Evolutionary conservation across 35 echinoderm and acorn worm genomes (phyloP).

Genomic region (Hemicentrotus pulcherrimus): DNA sequence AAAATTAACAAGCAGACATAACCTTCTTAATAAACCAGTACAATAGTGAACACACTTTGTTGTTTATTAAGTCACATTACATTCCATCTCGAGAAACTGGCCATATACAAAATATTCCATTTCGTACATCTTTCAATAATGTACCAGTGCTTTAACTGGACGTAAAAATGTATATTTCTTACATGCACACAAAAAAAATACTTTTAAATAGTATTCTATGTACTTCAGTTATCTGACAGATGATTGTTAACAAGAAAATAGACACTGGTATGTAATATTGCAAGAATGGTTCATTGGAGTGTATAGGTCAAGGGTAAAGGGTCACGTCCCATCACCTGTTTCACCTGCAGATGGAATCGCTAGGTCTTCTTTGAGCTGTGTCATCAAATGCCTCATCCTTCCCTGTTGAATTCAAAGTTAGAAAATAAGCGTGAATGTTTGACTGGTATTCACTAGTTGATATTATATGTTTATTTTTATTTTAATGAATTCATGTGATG

Average conservation of each 20-base stretch:
- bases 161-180: too few relatives aligned
- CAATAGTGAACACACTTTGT: too few relatives aligned
- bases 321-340: conserved; percentile 40
- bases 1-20: too few relatives aligned
- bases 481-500: neutral
- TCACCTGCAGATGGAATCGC: conserved; percentile 70
- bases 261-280: neutral
- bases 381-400: conserved; percentile 82
- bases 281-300: conserved; percentile 18
- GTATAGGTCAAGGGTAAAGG: neutral
- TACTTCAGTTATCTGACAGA: neutral
- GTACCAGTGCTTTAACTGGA: too few relatives aligned
- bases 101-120: too few relatives aligned
- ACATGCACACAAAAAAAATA: too few relatives aligned
- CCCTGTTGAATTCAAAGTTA: conserved; percentile 42
- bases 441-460: neutral
- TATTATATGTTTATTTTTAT: neutral
- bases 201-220: too few relatives aligned
- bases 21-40: too few relatives aligned
- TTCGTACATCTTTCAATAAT: too few relatives aligned
- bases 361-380: conserved; percentile 78
- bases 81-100: too few relatives aligned
- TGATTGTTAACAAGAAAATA: neutral
- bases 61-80: too few relatives aligned
- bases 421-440: neutral